These are phyloP conservation scores for Lycaon pictus DNA, from an alignment of 2,113 vertebrate species.

Conservation along the genomic window DNA sequence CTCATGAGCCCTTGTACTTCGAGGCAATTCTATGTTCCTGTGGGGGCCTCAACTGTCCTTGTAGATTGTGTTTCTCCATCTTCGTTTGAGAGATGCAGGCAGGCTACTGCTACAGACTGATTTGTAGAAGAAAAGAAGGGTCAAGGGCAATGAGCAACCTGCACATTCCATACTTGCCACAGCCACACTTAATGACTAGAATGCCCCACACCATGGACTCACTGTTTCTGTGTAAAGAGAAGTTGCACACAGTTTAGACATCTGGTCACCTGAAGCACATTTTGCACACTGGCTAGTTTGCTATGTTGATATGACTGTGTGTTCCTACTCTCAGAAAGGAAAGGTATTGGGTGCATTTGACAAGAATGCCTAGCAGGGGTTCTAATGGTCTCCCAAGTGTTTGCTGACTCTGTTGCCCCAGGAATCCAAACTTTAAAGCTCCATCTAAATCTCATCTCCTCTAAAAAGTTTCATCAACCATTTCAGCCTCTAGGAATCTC, in stretches of 20 bases:
- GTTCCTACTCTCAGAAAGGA: background rate
- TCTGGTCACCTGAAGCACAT: background rate
- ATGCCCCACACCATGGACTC: background rate
- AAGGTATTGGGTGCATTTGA: background rate
- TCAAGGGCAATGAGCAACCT: background rate
- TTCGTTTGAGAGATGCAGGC: background rate
- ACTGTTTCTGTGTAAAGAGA: background rate
- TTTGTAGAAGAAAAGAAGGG: background rate
- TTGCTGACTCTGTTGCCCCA: background rate
- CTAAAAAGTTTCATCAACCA: background rate
- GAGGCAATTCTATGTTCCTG: constrained; percentile 44
- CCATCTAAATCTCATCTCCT: background rate
- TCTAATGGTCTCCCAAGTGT: background rate
- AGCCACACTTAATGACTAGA: background rate
- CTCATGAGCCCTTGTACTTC: background rate
- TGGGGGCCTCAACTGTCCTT: constrained; percentile 7
- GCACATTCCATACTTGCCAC: background rate
- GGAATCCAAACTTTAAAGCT: background rate
- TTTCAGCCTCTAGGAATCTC: background rate
- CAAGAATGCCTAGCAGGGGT: background rate
- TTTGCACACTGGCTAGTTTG: background rate
- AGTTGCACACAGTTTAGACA: background rate
- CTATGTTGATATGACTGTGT: background rate
- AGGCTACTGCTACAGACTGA: background rate
- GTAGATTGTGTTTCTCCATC: background rate